Conservation (phyloP, 2,113 vertebrate genomes). For the Nesoenas mayeri region DNA sequence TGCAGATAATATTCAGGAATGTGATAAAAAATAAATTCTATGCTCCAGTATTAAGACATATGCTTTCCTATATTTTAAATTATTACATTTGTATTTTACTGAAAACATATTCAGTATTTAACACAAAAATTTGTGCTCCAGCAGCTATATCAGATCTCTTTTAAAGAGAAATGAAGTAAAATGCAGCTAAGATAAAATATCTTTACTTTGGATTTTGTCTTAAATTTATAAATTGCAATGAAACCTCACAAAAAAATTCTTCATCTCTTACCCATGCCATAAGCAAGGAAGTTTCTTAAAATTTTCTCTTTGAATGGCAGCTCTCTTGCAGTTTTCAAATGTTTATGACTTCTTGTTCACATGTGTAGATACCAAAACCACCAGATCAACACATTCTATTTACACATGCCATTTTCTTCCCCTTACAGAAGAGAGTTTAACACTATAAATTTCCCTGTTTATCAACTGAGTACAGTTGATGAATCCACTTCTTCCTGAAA, state of each 20-base stretch:
- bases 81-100: neutral
- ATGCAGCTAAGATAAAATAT: neutral
- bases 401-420: neutral
- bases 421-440: neutral
- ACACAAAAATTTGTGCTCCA: neutral
- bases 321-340: neutral
- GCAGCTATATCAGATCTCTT: neutral
- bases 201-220: neutral
- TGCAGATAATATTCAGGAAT: neutral
- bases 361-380: neutral
- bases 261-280: neutral
- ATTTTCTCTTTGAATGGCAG: neutral
- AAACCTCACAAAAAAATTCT: neutral
- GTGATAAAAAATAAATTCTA: neutral
- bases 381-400: neutral
- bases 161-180: neutral
- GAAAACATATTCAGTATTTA: neutral
- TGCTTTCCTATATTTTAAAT: neutral
- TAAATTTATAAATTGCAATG: neutral
- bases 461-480: neutral
- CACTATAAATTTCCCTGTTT: neutral
- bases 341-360: neutral
- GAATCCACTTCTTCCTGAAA: neutral
- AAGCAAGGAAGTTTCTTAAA: neutral
- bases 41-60: neutral